Conservation (phyloP, 2,113 vertebrate genomes). For the Phalacrocorax brasilianus region DNA sequence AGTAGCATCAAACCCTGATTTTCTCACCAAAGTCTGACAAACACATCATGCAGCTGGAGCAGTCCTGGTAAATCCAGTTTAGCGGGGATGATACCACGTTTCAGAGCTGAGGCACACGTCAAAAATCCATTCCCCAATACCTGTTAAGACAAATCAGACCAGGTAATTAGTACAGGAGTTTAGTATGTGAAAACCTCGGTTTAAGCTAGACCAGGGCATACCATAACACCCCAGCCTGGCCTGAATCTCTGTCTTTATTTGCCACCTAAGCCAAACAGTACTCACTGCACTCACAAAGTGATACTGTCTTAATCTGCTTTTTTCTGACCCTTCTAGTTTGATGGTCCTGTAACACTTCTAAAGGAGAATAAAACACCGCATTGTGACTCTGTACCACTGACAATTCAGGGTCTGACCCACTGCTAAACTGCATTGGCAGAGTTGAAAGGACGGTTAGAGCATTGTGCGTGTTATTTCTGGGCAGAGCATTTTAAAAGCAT, state of each 20-base stretch:
- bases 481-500: background rate
- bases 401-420: background rate
- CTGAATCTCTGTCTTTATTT: background rate
- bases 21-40: background rate
- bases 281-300: background rate
- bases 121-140: background rate
- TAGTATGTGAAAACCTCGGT: background rate
- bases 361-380: background rate
- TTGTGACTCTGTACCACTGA: background rate
- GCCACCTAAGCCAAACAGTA: background rate
- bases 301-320: background rate
- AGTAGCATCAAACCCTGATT: background rate
- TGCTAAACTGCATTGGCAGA: background rate
- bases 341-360: background rate
- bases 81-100: rapidly evolving
- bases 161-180: background rate
- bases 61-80: background rate
- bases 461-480: background rate
- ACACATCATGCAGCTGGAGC: background rate
- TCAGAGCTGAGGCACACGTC: background rate
- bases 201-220: background rate
- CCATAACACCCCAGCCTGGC: background rate
- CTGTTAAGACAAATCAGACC: background rate
- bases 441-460: background rate
- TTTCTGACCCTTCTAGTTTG: no score